Conservation (phyloP, 2,888 invertebrate species). For the Pedicia rivosa region DNA sequence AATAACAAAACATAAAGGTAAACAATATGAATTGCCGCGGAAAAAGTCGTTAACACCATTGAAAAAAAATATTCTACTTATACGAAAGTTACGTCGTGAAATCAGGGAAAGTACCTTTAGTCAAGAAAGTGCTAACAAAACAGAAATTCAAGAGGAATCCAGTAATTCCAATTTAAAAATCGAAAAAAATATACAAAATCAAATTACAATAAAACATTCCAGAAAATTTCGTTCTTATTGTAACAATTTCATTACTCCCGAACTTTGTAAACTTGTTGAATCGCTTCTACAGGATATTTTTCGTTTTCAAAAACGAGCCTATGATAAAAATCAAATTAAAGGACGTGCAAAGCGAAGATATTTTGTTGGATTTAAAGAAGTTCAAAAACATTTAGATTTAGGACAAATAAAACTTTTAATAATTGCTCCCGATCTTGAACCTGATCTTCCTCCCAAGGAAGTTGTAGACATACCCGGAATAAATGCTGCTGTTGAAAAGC, state of each 20-base stretch:
- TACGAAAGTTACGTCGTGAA: background rate
- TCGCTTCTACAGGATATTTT: constrained; percentile 37
- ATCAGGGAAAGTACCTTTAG: background rate
- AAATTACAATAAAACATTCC: constrained; percentile 15
- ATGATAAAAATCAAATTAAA: constrained; percentile 40
- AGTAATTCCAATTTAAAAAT: too few species aligned
- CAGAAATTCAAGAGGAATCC: too few species aligned
- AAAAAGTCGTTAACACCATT: constrained; percentile 1
- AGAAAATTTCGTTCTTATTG: constrained; percentile 33
- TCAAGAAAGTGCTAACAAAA: too few species aligned
- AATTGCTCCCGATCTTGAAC: constrained; percentile 46
- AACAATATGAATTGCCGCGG: constrained; percentile 2
- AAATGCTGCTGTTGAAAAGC: constrained; percentile 34
- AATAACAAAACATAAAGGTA: constrained; percentile 1
- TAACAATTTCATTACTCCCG: constrained; percentile 39
- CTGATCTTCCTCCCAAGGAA: too few species aligned
- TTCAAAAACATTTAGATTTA: constrained; percentile 37
- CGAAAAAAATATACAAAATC: too few species aligned
- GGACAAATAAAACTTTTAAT: constrained; percentile 41
- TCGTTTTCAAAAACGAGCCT: constrained; percentile 42
- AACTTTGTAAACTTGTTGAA: constrained; percentile 34
- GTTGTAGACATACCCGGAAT: constrained; percentile 35
- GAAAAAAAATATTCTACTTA: background rate
- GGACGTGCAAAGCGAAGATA: constrained; percentile 37
- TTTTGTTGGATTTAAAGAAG: constrained; percentile 45